Conservation (phyloP, 2,113 vertebrate species). For the Ophiodon elongatus region DNA sequence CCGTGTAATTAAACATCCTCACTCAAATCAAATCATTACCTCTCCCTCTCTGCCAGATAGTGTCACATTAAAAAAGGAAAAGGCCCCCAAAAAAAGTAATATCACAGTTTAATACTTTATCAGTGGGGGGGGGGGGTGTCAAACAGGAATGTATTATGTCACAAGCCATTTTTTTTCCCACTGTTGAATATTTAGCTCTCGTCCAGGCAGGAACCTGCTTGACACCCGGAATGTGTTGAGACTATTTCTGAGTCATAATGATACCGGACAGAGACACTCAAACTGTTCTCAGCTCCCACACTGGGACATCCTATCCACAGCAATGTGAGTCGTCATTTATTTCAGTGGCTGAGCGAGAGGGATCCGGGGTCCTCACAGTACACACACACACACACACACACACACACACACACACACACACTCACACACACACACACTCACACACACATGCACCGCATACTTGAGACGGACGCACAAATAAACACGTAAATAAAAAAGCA, state of each 20-base stretch:
- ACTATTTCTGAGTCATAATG: constrained; percentile 79
- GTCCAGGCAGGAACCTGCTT: constrained; percentile 55
- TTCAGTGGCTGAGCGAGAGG: constrained; percentile 64
- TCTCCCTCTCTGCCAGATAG: not conserved
- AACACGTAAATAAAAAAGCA: constrained; percentile 4
- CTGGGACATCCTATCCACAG: constrained; percentile 76
- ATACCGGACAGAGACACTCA: constrained; percentile 70
- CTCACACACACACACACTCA: no score
- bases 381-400: no score
- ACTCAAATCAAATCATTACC: not conserved
- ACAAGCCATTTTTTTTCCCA: constrained; percentile 1
- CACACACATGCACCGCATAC: no score
- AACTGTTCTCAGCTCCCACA: constrained; percentile 61
- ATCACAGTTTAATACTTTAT: not conserved
- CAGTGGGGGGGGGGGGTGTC: not conserved
- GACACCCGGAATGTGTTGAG: constrained; percentile 66
- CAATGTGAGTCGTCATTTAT: constrained; percentile 71
- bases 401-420: no score
- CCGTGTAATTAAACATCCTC: not conserved
- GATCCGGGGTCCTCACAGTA: no score
- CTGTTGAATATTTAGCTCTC: constrained; percentile 38
- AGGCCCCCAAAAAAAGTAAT: not conserved
- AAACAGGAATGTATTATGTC: not conserved
- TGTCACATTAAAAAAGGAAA: not conserved
- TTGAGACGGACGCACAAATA: constrained; percentile 16